Base-by-base conservation (phyloP, 2,888 invertebrate species). In the Epistrophe grossulariae region DNA sequence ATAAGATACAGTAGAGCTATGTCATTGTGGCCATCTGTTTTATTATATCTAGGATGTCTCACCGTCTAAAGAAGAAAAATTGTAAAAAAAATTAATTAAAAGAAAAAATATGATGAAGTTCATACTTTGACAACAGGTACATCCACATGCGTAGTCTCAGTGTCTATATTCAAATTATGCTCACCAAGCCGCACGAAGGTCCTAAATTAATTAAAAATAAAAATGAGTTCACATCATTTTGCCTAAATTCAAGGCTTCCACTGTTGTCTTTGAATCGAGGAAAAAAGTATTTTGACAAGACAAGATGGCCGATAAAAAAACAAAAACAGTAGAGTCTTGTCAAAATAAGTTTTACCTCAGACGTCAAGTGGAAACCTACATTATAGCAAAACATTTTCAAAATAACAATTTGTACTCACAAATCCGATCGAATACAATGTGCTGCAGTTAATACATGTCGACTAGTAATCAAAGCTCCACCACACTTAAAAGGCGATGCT, bases 111-210 rank as follows among this genome's bases (percentile, higher is more conserved):
- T 31, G n/a, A n/a, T n/a, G n/a, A n/a, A n/a, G 38, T 15, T 92
- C 24, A 91, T 93, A 92, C 92, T 79, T 89, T 90, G 4, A 87
- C 94, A 70, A 97, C 94, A 0, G 93, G 93, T 10, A 96, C 92
- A 90, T 97, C 95, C 9, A 95, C 91, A 73, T 91, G 92, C 0
- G 94, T 94, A 0, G 94, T 93, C 50, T 95, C 95, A 13, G 94
- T 93, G 2, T 95, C 95, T 0, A 94, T 92, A 5, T 94, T 94
- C 35, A 97, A 90, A 92, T 97, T 95, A 90, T 97, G 94, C 89
- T 97, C 97, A 0, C 98, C 98, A 0, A 98, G 91, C 0, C 97
- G 94, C 0, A 96, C 96, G 1, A 95, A 89, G 89, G 94, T 94
- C 43, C 96, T 96, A 11, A 74, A 62, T n/a, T 17, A n/a, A 8